phyloP scores from a whole-genome alignment of 2,888 invertebrate species.

The Chesias legatella region DNA sequence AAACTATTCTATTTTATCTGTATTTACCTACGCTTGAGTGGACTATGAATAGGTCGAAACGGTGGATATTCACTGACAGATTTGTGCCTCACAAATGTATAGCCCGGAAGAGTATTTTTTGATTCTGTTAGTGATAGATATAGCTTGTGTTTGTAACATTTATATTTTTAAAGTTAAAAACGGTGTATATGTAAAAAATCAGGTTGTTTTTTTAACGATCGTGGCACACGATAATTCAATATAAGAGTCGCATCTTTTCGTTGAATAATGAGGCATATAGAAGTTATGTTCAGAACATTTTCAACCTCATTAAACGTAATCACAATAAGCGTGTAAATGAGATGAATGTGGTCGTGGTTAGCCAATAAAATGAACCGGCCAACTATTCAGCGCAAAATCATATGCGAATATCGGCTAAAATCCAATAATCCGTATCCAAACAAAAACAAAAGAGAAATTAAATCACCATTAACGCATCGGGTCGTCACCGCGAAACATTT shows the following conservation, averaged over 20 bases:
- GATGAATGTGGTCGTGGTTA: background rate
- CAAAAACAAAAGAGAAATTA: slow-evolving; percentile 54
- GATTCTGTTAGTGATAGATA: slow-evolving; percentile 44
- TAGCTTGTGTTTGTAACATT: slow-evolving; percentile 38
- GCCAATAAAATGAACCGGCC: slow-evolving; percentile 7
- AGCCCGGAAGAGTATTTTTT: slow-evolving; percentile 50
- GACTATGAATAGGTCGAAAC: slow-evolving; percentile 65
- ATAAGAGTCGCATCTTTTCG: background rate
- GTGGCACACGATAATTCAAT: background rate
- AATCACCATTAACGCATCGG: slow-evolving; percentile 47
- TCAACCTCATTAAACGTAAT: background rate
- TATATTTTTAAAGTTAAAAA: slow-evolving; percentile 18
- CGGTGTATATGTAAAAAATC: background rate
- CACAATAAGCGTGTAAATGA: background rate
- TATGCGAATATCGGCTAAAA: slow-evolving; percentile 11
- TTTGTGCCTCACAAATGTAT: slow-evolving; percentile 70
- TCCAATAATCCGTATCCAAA: slow-evolving; percentile 27
- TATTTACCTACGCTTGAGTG: slow-evolving; percentile 43
- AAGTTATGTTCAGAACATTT: background rate
- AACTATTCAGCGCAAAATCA: slow-evolving; percentile 17
- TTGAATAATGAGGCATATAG: background rate
- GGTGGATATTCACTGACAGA: slow-evolving; percentile 67
- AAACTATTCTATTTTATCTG: slow-evolving; percentile 64
- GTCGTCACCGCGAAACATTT: slow-evolving; percentile 66
- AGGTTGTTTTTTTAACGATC: background rate